These are phyloP conservation scores for Carpatolechia fugitivella DNA, from an alignment of 2,888 invertebrate species.

Conservation along the genomic window DNA sequence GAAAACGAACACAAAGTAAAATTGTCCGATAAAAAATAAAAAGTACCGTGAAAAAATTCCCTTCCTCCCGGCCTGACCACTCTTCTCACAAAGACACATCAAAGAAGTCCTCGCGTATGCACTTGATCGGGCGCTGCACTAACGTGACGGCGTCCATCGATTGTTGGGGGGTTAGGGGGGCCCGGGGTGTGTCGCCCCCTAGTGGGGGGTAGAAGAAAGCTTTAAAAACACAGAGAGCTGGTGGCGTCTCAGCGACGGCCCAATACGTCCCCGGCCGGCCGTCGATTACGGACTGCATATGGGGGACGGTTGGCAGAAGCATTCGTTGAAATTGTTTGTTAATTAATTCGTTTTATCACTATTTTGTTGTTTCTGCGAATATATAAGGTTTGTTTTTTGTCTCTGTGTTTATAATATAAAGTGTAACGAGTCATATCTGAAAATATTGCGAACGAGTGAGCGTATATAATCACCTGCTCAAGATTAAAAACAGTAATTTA, in stretches of 20 bases:
- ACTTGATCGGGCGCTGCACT: constrained; percentile 70
- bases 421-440: no score
- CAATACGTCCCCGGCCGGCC: constrained; percentile 75
- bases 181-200: constrained; percentile 23
- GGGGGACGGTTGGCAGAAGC: constrained; percentile 42
- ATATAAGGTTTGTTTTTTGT: no score
- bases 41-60: constrained; percentile 40
- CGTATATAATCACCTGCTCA: no score
- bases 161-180: constrained; percentile 48
- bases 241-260: constrained; percentile 73
- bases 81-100: constrained; percentile 55
- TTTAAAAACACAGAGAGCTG: constrained; percentile 52
- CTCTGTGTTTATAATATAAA: no score
- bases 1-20: not conserved
- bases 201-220: constrained; percentile 39
- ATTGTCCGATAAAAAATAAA: constrained; percentile 27
- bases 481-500: no score
- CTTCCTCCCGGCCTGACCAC: constrained; percentile 22
- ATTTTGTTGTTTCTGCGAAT: no score
- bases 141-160: constrained; percentile 73
- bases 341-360: not conserved
- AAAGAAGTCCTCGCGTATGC: constrained; percentile 73
- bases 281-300: constrained; percentile 64
- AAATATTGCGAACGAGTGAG: no score
- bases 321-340: not conserved